A percentile compares a stretch with the other conserved stretches of the same genome.
Conservation (phyloP, 2,113 vertebrate genomes). For the Lepus timidus region DNA sequence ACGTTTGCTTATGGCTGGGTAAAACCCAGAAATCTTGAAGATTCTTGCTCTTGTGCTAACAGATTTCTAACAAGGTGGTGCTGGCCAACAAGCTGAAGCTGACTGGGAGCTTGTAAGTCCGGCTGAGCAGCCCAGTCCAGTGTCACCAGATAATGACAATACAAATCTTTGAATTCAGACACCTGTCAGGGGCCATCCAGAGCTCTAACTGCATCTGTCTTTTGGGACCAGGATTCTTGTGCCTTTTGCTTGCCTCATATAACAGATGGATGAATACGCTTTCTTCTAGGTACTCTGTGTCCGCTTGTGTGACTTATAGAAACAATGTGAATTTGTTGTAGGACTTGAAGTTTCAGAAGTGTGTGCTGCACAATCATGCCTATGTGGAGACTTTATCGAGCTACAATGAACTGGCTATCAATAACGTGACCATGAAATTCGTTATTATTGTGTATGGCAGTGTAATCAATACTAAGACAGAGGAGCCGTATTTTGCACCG, state of each 20-base stretch:
- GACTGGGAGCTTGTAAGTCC: background rate
- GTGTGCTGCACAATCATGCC: background rate
- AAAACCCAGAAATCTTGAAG: background rate
- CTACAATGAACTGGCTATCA: slow-evolving; percentile 70
- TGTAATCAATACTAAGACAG: slow-evolving; percentile 67
- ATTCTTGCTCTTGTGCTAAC: background rate
- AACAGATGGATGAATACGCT: background rate
- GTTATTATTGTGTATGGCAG: slow-evolving; percentile 76
- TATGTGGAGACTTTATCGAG: slow-evolving; percentile 78
- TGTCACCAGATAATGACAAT: no score
- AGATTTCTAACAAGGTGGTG: background rate
- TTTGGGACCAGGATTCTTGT: background rate
- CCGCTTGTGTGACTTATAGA: background rate
- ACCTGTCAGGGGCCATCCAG: background rate
- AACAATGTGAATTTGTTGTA: slow-evolving; percentile 54
- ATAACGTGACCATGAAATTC: background rate
- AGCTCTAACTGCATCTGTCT: background rate
- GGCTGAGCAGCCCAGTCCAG: background rate
- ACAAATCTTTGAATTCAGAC: background rate
- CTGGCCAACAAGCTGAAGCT: no score
- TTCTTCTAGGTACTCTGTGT: background rate
- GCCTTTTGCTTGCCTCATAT: background rate
- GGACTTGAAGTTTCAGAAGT: slow-evolving; percentile 71
- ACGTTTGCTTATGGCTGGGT: background rate
- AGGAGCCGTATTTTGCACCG: slow-evolving; percentile 66